Percentiles rank a stretch among this genome's conserved stretches.
phyloP scores from a whole-genome alignment of 2,888 invertebrate species.

The Gymnoscelis rufifasciata region DNA sequence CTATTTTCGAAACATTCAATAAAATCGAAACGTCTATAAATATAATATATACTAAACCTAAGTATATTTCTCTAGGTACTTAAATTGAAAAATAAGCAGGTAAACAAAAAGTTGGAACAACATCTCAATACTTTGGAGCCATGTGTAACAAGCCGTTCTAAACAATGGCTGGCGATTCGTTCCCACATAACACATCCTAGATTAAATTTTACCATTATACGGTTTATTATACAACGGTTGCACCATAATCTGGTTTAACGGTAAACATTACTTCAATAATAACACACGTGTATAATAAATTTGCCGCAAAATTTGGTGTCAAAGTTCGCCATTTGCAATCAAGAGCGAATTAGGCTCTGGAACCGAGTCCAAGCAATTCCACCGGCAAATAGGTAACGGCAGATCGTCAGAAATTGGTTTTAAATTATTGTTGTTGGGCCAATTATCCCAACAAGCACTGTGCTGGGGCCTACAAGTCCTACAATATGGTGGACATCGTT shows the following conservation, averaged over 20 bases:
- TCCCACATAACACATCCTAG: conserved; percentile 45
- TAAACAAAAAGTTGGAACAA: no score
- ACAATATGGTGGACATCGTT: no score
- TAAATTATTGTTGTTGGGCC: no score
- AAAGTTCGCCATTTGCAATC: background rate
- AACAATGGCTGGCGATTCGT: conserved; percentile 35
- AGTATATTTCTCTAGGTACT: no score
- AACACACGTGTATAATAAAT: conserved; percentile 4
- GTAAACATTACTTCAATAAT: conserved; percentile 31
- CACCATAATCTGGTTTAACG: conserved; percentile 39
- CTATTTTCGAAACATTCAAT: no score
- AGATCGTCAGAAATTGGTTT: no score
- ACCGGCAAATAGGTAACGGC: no score
- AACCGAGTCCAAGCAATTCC: conserved; percentile 1
- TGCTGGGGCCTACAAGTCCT: no score
- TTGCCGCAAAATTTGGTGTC: background rate
- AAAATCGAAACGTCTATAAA: no score
- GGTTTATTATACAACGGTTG: conserved; percentile 45
- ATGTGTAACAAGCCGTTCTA: conserved; percentile 10
- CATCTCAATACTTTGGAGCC: background rate
- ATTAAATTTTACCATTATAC: conserved; percentile 45
- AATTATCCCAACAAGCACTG: no score
- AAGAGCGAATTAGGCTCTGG: background rate
- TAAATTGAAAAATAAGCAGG: no score
- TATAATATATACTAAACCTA: no score